Evolutionary conservation across 53 echinoderm and acorn worm species (phyloP), one percentile per base, ranked within the genome.

Genomic region (Hippasteria phrygiana): DNA sequence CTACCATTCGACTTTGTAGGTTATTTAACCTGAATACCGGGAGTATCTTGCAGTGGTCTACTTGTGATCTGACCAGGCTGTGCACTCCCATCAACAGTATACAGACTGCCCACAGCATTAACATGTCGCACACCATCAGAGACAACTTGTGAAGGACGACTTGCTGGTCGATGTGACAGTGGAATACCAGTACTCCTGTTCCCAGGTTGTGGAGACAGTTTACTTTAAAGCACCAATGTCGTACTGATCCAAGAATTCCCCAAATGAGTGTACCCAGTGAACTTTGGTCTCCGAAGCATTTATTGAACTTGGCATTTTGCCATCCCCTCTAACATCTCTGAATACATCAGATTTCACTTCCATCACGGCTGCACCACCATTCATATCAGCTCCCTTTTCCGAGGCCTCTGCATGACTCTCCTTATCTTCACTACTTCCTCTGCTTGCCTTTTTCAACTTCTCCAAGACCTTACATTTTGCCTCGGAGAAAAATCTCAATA

Each of bases 391-490:
- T 65, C 55, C 79, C 34, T 55, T 35, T 31, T 76, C 76, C 5
- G 50, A 43, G 43, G 3, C 48, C 43, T 33, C 17, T 48, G 67
- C 9, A n/a, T 6, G 42, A 26, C 13, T 32, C 37, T 26, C 74
- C 40, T n/a, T n/a, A n/a, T n/a, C n/a, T n/a, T n/a, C n/a, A n/a
- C n/a, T n/a, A 37, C 66, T 78, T 54, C 37, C 26, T 31, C n/a
- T 78, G 55, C 55, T 78, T 5, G 17, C 43, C 5, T 3, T 35
- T 39, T 63, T 63, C 31, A 81, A 18, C 29, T 81, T 64, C 43
- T 81, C 63, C 47, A 62, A 43, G 10, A 81, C 41, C 45, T 81
- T 38, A 38, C 63, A 39, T 62, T 62, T 59, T n/a, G 81, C 81
- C 64, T 81, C 27, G 2, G 62, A 36, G 2, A 59, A 20, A 20